Percentiles rank a stretch among this genome's conserved stretches.
phyloP scores from a whole-genome alignment of 2,113 vertebrate genomes.

The Acinonyx jubatus region DNA sequence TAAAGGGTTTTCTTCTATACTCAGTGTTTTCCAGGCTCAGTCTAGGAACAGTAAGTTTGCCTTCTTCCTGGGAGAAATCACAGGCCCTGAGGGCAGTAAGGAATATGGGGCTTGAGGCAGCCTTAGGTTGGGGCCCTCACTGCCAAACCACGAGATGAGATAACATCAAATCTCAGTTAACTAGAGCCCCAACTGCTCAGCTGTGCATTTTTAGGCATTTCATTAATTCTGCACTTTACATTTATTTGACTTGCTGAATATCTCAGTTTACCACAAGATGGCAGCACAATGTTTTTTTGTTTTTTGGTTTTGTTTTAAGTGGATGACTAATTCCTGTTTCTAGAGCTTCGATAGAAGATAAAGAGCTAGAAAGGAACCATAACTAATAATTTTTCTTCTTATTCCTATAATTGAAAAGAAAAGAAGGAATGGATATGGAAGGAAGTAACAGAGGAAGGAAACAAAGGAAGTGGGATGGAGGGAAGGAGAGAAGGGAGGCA shows the following conservation, averaged over 20 bases:
- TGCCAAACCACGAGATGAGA: not conserved
- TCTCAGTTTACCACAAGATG: slow-evolving; percentile 79
- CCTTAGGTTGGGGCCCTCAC: not conserved
- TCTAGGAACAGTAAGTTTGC: not conserved
- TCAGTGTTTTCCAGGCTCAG: not conserved
- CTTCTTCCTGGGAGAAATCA: not conserved
- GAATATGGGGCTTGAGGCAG: not conserved
- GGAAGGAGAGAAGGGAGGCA: not conserved
- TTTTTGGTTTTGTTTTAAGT: not conserved
- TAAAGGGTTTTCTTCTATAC: not conserved
- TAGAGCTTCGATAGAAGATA: no score
- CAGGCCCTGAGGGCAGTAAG: not conserved
- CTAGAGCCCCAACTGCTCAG: no score
- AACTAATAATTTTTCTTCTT: not conserved
- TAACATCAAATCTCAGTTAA: not conserved
- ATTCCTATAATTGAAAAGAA: not conserved
- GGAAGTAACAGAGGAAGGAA: not conserved
- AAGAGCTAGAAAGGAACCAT: not conserved
- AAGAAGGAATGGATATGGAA: not conserved
- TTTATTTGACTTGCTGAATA: not conserved
- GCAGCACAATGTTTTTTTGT: slow-evolving; percentile 61
- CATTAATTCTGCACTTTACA: not conserved
- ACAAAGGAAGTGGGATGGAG: not conserved
- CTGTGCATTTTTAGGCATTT: not conserved
- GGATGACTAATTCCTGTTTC: not conserved